Conservation (phyloP, 2,113 vertebrate species). For the Macrotus californicus region DNA sequence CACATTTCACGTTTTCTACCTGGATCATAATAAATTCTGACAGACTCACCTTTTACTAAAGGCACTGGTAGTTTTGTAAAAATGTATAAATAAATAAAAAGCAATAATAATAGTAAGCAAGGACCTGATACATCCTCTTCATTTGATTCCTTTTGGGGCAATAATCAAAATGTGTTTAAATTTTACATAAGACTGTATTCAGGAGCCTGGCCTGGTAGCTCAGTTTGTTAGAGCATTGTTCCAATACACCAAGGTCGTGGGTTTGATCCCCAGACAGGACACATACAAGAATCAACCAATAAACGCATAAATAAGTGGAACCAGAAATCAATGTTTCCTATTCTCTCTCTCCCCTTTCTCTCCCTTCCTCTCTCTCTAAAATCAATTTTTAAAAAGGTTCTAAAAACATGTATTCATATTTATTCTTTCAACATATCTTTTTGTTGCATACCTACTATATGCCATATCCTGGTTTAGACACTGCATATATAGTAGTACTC, state of each 20-base stretch:
- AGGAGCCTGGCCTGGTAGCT: not conserved
- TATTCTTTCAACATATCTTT: not conserved
- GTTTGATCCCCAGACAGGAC: too few species aligned
- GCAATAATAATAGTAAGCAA: not conserved
- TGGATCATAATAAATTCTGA: not conserved
- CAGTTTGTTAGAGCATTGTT: too few species aligned
- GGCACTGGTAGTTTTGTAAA: not conserved
- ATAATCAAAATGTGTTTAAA: conserved; percentile 18
- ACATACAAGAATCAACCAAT: too few species aligned
- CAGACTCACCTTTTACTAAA: not conserved
- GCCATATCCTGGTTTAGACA: not conserved
- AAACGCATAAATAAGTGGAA: too few species aligned
- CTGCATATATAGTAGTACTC: not conserved
- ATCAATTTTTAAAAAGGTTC: too few species aligned
- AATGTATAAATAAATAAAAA: not conserved
- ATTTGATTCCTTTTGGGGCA: not conserved
- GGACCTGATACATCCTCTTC: not conserved
- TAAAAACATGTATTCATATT: not conserved
- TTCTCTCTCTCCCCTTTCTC: too few species aligned
- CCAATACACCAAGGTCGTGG: too few species aligned
- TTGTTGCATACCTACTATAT: not conserved
- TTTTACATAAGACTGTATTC: not conserved
- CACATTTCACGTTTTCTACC: not conserved
- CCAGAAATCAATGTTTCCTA: too few species aligned
- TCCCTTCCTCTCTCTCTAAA: too few species aligned